Percentiles rank a stretch among this genome's conserved stretches.
Conservation (phyloP, 1,140 invertebrate species). For the Glomeris maerens region DNA sequence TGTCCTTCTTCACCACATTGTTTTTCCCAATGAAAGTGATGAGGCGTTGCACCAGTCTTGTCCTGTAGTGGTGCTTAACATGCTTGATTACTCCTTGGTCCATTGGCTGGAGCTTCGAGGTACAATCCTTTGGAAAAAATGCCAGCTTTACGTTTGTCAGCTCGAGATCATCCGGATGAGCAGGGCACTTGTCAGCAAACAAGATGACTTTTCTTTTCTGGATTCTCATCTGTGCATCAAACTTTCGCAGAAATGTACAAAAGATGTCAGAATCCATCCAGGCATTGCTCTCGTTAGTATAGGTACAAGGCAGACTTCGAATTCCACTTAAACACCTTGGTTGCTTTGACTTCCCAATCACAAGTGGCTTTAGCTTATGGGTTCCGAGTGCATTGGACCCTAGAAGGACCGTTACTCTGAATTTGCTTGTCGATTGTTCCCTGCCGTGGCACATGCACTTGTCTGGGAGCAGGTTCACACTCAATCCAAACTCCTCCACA, state of each 20-base stretch:
- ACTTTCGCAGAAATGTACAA: conserved; percentile 14
- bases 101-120: conserved; percentile 16
- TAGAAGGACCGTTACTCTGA: conserved; percentile 15
- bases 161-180: conserved; percentile 12
- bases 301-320: conserved; percentile 15
- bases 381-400: conserved; percentile 13
- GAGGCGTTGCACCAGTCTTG: not conserved
- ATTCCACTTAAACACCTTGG: conserved; percentile 19
- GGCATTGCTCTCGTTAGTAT: conserved; percentile 17
- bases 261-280: conserved; percentile 21
- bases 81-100: conserved; percentile 17
- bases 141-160: conserved; percentile 11
- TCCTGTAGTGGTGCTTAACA: conserved; percentile 11
- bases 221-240: conserved; percentile 14
- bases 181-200: conserved; percentile 17
- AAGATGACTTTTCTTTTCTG: conserved; percentile 15
- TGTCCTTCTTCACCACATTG: too few relatives aligned
- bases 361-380: conserved; percentile 16
- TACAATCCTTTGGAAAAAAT: conserved; percentile 16
- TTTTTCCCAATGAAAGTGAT: too few relatives aligned
- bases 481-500: too few relatives aligned
- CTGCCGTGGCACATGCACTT: too few relatives aligned
- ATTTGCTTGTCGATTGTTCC: conserved; percentile 19
- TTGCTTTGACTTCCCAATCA: conserved; percentile 17
- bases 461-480: too few relatives aligned